phyloP scores from a whole-genome alignment of 1,140 invertebrate genomes.

The Hyles vespertilio region DNA sequence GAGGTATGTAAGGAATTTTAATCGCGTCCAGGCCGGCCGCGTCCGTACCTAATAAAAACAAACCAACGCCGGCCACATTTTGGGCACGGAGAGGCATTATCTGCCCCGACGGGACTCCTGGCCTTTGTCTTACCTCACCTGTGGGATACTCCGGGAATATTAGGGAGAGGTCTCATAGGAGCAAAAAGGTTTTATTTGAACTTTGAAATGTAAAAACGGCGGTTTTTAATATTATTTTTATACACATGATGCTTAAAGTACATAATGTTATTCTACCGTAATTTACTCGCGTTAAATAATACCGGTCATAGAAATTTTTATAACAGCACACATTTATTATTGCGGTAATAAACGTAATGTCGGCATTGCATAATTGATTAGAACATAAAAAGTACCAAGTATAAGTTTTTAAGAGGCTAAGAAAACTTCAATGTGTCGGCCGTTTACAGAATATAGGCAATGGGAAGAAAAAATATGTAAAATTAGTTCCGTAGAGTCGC shows the following conservation, averaged over 20 bases:
- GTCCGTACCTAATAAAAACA: slow-evolving; percentile 47
- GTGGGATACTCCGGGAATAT: too few species aligned
- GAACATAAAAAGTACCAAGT: slow-evolving; percentile 27
- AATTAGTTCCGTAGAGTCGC: slow-evolving; percentile 72
- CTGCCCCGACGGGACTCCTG: slow-evolving; percentile 28
- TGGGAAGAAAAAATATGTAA: slow-evolving; percentile 73
- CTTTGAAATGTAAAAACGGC: not conserved
- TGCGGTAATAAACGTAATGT: slow-evolving; percentile 5
- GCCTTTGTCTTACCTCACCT: slow-evolving; percentile 20
- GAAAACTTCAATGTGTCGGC: slow-evolving; percentile 29
- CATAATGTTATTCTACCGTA: too few species aligned
- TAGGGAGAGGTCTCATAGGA: too few species aligned
- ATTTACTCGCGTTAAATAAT: too few species aligned
- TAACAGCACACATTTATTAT: slow-evolving; percentile 7
- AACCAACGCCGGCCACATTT: slow-evolving; percentile 36
- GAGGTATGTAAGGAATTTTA: slow-evolving; percentile 68
- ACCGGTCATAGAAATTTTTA: not conserved
- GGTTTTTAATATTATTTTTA: slow-evolving; percentile 8
- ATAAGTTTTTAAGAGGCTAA: slow-evolving; percentile 31
- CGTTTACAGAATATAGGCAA: slow-evolving; percentile 52
- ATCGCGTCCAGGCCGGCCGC: slow-evolving; percentile 58
- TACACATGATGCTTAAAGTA: not conserved
- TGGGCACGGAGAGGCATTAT: slow-evolving; percentile 36
- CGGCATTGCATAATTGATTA: slow-evolving; percentile 23
- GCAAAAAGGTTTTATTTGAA: not conserved